phyloP scores from a whole-genome alignment of 2,113 vertebrate species.

The Erinaceus europaeus region DNA sequence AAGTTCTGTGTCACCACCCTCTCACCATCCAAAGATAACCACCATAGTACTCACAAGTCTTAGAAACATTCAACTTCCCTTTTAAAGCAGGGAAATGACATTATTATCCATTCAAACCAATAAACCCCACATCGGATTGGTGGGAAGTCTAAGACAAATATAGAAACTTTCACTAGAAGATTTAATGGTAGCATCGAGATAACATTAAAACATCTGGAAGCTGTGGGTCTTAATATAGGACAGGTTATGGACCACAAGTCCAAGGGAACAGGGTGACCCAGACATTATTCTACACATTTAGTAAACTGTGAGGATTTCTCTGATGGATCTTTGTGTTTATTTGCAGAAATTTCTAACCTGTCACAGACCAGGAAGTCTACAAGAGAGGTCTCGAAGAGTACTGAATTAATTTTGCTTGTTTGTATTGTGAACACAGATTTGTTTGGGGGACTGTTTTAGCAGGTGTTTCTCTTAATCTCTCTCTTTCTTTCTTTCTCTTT shows the following conservation, averaged over 20 bases:
- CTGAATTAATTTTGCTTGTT: conserved; percentile 18
- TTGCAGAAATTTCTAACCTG: neutral
- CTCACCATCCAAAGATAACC: too few species aligned
- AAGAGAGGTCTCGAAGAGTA: neutral
- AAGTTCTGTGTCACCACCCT: too few species aligned
- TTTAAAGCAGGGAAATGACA: conserved; percentile 26
- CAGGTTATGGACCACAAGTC: neutral
- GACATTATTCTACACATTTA: neutral
- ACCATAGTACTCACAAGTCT: too few species aligned
- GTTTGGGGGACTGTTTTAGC: conserved; percentile 72
- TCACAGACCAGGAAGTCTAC: neutral
- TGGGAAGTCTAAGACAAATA: neutral
- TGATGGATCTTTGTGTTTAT: neutral
- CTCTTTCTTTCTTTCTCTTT: conserved; percentile 73
- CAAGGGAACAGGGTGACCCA: neutral
- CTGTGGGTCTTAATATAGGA: neutral
- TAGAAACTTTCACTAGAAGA: neutral
- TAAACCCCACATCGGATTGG: neutral
- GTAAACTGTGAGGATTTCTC: neutral
- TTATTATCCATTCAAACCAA: neutral
- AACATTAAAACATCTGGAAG: too few species aligned
- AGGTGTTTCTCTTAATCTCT: conserved; percentile 87
- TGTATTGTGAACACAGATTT: conserved; percentile 36
- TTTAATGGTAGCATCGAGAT: neutral
- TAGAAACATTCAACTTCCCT: neutral